Evolutionary conservation across 2,888 invertebrate genomes (phyloP), one percentile per base, ranked within the genome.

Genomic region (Arge pagana): DNA sequence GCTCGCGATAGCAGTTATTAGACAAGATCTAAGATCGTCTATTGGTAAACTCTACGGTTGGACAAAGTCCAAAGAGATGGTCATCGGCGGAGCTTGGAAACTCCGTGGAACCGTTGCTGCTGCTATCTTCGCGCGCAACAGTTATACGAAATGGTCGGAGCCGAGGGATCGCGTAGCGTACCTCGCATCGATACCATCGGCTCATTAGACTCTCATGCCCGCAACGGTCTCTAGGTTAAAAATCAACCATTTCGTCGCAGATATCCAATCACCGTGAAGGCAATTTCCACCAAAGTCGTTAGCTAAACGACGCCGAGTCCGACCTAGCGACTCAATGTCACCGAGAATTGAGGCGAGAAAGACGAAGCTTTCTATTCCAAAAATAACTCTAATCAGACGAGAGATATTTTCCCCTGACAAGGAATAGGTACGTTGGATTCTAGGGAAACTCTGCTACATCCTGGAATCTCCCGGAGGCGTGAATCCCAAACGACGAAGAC

Each of bases 121-220:
- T 28, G 10, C 7, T 8, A 7, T 28, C 28, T 10, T 7, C 10
- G 28, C 7, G 10, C 10, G 28, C 28, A 28, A 10, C 28, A 7
- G 28, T 10, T 8, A 10, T 28, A n/a, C n/a, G n/a, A n/a, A n/a
- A n/a, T n/a, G n/a, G n/a, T n/a, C n/a, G n/a, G n/a, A n/a, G n/a
- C n/a, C n/a, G n/a, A n/a, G n/a, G n/a, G n/a, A n/a, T n/a, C n/a
- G n/a, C n/a, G n/a, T n/a, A n/a, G n/a, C n/a, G n/a, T n/a, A n/a
- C n/a, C n/a, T n/a, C 35, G 45, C 16, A 33, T 33, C 45, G 62
- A 62, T 62, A 62, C 55, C 37, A 61, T 61, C 62, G 53, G 42
- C 56, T 59, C 62, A 55, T 63, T 62, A 61, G 42, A 59, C 48
- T 36, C 52, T 53, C 53, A 56, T 54, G 57, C 52, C 39, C 30